Conservation (phyloP, 2,888 invertebrate genomes). For the Drosophila robusta region DNA sequence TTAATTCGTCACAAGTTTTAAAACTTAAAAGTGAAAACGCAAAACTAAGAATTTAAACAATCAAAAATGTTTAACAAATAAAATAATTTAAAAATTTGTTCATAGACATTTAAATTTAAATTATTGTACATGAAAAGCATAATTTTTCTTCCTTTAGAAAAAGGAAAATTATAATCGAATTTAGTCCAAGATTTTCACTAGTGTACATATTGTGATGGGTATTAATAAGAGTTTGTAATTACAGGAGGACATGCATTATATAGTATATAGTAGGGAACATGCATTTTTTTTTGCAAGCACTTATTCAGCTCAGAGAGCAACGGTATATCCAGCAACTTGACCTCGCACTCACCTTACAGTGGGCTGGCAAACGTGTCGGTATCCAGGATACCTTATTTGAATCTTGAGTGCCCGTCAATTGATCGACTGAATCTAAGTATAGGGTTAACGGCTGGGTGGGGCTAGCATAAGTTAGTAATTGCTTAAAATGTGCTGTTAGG, state of each 20-base stretch:
- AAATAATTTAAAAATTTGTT: not conserved
- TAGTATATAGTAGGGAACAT: constrained; percentile 8
- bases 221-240: constrained; percentile 23
- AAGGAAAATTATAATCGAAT: not conserved
- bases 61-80: too few relatives aligned
- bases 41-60: too few relatives aligned
- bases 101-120: not conserved
- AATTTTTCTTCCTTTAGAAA: too few relatives aligned
- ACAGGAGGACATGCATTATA: constrained; percentile 46
- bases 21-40: too few relatives aligned
- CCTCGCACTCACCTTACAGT: constrained; percentile 90
- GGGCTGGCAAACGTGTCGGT: constrained; percentile 94
- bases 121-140: not conserved
- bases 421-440: constrained; percentile 98
- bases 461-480: constrained; percentile 93
- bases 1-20: too few relatives aligned
- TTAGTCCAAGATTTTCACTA: not conserved
- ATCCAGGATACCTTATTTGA: constrained; percentile 98
- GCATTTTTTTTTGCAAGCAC: constrained; percentile 19
- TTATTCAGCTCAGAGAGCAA: constrained; percentile 5
- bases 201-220: constrained; percentile 21
- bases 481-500: constrained; percentile 97
- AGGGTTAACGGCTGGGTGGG: constrained; percentile 94
- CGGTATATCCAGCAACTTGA: not conserved
- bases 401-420: constrained; percentile 96